Base-by-base conservation (phyloP, 2,888 invertebrate genomes). In the Pemphredon lugubris region DNA sequence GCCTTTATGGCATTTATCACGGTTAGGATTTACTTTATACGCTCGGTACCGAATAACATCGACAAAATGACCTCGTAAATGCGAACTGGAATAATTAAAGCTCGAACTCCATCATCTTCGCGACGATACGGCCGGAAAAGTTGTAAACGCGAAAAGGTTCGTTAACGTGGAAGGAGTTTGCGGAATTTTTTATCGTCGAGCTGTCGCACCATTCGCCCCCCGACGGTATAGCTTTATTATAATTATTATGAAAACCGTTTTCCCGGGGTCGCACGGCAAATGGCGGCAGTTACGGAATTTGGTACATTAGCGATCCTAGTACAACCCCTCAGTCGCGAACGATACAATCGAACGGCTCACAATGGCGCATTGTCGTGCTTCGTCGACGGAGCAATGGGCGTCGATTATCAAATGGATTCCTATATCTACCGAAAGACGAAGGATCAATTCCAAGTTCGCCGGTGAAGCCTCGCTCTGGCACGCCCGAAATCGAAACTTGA, bases 331-430 rank as follows among this genome's bases (percentile, higher is more conserved):
- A 26, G 16, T 20, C 18, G 37, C 39, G 51, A 9, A 34, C 16
- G 60, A 64, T 61, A 73, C 58, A 66, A 66, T 47, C 44, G 53
- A 54, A 47, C 44, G 14, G 44, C 20, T 37, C 37, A 63, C 63
- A 55, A 44, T 54, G 30, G 42, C 51, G 47, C 30, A 65, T 61
- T 60, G 60, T 58, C 20, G 42, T 26, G 53, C 6, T 32, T 21
- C 37, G 59, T 45, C 48, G 65, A 42, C 32, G 69, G 66, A 72
- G 72, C 72, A 73, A 73, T 71, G 59, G 69, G 37, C 45, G 45
- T 26, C 66, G 61, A 61, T 73, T 73, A 73, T n/a, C 53, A 54
- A 61, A 61, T 51, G 60, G 57, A 61, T 55, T 45, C 26, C 57
- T 51, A 51, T 53, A 32, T 42, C 58, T 45, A 44, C 40, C n/a